Conservation (phyloP, 64 coral and sea anemone species). For the Hydrozoanthus tunicans region DNA sequence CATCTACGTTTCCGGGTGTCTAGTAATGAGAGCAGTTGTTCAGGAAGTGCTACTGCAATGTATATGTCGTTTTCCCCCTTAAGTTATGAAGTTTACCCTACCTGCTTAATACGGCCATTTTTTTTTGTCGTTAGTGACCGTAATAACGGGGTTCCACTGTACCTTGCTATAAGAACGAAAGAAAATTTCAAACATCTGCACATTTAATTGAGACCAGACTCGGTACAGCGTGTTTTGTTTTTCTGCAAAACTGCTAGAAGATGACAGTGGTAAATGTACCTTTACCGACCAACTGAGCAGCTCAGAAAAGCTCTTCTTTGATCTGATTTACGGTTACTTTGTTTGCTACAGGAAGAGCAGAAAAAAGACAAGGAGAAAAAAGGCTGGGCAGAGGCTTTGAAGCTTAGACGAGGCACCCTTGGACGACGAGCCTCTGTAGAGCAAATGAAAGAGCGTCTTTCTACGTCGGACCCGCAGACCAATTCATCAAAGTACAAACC, state of each 20-base stretch:
- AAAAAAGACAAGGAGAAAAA: slow-evolving; percentile 80
- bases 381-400: slow-evolving; percentile 76
- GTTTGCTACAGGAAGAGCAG: slow-evolving; percentile 46
- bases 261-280: background rate
- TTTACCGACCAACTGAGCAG: background rate
- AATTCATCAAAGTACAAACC: slow-evolving; percentile 34
- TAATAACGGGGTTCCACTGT: too few relatives aligned
- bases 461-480: background rate
- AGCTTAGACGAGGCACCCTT: slow-evolving; percentile 47
- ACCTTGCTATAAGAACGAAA: too few relatives aligned
- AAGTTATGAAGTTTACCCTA: too few relatives aligned
- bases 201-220: too few relatives aligned
- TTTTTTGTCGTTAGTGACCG: too few relatives aligned
- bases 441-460: slow-evolving; percentile 24
- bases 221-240: background rate
- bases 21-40: too few relatives aligned
- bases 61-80: too few relatives aligned
- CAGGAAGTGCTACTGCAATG: too few relatives aligned
- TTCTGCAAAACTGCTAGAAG: background rate
- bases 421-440: slow-evolving; percentile 7
- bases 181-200: too few relatives aligned
- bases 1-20: too few relatives aligned
- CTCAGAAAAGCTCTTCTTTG: background rate
- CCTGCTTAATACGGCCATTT: too few relatives aligned
- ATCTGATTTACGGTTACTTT: background rate